Conservation (phyloP, 2,888 invertebrate species). For the Nymphalis urticae region DNA sequence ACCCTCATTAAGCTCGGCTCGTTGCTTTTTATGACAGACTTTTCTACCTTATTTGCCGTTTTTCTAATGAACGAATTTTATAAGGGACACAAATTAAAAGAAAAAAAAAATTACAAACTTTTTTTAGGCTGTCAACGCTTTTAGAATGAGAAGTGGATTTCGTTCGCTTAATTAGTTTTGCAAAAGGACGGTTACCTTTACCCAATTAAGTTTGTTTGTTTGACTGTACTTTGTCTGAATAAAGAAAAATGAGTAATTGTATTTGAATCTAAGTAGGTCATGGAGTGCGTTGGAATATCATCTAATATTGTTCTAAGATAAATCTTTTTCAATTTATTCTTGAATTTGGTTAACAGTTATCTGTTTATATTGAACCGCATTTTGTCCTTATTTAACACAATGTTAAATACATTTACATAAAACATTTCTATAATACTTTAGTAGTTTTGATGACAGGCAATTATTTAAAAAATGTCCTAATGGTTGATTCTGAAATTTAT, state of each 20-base stretch:
- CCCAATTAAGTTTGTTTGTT: conserved; percentile 62
- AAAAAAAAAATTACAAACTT: conserved; percentile 34
- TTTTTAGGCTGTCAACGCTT: conserved; percentile 38
- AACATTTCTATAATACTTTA: no score
- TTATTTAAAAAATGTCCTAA: no score
- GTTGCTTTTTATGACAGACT: conserved; percentile 60
- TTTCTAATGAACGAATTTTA: conserved; percentile 49
- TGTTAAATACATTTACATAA: no score
- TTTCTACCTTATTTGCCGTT: conserved; percentile 35
- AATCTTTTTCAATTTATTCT: no score
- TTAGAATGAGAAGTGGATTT: conserved; percentile 51
- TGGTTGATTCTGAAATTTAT: no score
- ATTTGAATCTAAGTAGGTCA: conserved; percentile 6
- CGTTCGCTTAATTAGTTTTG: conserved; percentile 63
- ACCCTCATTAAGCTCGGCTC: conserved; percentile 60
- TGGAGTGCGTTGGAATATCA: neutral
- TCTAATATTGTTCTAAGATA: neutral
- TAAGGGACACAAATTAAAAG: conserved; percentile 60
- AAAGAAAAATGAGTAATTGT: conserved; percentile 13
- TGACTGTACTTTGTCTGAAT: conserved; percentile 43
- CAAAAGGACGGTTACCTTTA: conserved; percentile 52
- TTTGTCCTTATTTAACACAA: no score
- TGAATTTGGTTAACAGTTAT: neutral
- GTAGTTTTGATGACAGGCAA: no score
- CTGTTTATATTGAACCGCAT: no score